Evolutionary conservation across 2,113 vertebrate genomes (phyloP).

Genomic region (Phaethon lepturus): DNA sequence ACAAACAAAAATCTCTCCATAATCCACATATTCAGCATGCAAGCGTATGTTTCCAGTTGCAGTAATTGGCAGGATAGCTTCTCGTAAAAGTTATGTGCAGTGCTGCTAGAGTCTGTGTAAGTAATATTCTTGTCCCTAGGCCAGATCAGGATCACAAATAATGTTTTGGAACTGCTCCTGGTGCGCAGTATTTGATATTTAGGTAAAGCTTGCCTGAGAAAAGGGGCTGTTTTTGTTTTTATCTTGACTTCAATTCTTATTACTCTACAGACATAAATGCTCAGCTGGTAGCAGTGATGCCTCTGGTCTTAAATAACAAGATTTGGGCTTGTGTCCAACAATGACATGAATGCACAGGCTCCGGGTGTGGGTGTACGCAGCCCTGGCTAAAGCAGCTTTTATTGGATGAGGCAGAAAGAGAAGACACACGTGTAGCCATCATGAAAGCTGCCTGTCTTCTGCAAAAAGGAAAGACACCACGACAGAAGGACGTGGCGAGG

Average conservation of each 20-base stretch:
- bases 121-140: constrained; percentile 63
- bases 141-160: constrained; percentile 66
- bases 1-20: neutral
- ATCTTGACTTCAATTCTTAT: constrained; percentile 43
- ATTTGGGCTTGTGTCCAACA: neutral
- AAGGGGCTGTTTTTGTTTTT: constrained; percentile 54
- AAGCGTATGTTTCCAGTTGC: constrained; percentile 49
- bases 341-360: neutral
- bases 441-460: neutral
- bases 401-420: neutral
- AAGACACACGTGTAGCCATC: neutral
- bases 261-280: constrained; percentile 43
- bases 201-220: constrained; percentile 47
- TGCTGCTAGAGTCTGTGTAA: constrained; percentile 44
- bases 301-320: neutral
- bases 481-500: neutral
- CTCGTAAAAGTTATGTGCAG: constrained; percentile 50
- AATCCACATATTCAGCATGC: neutral
- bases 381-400: neutral
- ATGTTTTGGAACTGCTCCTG: constrained; percentile 60
- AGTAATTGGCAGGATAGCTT: constrained; percentile 57
- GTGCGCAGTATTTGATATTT: constrained; percentile 45
- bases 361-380: neutral
- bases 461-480: neutral
- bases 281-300: constrained; percentile 25